Evolutionary conservation across 1,140 invertebrate genomes (phyloP).

Genomic region (Rhizoglyphus robini): DNA sequence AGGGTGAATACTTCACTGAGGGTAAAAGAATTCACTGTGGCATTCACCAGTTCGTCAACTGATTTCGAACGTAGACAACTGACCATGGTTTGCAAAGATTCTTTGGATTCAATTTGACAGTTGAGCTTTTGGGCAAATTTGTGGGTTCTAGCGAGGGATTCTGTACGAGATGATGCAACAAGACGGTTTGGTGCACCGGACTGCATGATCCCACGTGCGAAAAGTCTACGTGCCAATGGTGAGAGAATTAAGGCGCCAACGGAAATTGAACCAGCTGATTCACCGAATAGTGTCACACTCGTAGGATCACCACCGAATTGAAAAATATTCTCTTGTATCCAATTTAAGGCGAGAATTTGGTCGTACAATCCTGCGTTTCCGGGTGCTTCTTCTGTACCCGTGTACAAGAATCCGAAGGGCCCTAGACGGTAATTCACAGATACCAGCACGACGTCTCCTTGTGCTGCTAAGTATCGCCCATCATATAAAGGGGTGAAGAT

Average conservation of each 20-base stretch:
- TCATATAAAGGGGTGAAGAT: conserved; percentile 30
- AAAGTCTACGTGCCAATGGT: conserved; percentile 13
- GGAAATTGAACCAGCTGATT: conserved; percentile 32
- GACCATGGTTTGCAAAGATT: no score
- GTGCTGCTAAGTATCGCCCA: conserved; percentile 61
- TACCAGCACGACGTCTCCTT: conserved; percentile 37
- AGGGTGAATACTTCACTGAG: not conserved
- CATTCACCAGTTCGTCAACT: not conserved
- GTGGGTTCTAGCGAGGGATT: not conserved
- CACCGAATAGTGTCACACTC: conserved; percentile 33
- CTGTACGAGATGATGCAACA: not conserved
- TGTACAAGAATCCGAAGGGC: conserved; percentile 17
- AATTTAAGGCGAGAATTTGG: conserved; percentile 20
- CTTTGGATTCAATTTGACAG: not conserved
- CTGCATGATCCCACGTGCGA: not conserved
- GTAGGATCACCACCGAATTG: conserved; percentile 30
- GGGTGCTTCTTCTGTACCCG: not conserved
- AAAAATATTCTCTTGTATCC: conserved; percentile 33
- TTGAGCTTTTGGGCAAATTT: not conserved
- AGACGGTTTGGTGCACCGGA: not conserved
- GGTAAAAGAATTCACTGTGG: not conserved
- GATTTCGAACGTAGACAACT: not conserved
- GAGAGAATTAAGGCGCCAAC: conserved; percentile 28
- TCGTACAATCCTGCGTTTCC: conserved; percentile 5
- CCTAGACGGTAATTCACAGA: conserved; percentile 40